A percentile compares a stretch with the other conserved stretches of the same genome.
Conservation (phyloP, 1,140 invertebrate species). For the Drosophila simulans region DNA sequence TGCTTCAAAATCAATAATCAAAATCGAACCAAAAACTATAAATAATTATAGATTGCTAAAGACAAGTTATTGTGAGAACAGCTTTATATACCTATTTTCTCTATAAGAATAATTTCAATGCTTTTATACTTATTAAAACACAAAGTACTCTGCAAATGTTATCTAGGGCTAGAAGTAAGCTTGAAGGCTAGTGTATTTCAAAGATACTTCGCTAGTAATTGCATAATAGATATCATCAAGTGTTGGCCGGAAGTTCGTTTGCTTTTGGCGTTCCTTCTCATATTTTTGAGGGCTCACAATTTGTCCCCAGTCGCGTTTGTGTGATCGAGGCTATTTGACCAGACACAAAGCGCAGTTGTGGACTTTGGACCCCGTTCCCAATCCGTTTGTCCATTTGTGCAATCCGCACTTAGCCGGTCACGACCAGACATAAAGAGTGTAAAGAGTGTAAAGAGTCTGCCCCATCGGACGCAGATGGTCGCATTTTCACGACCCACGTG, state of each 20-base stretch:
- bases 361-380: conserved; percentile 16
- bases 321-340: conserved; percentile 29
- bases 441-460: conserved; percentile 13
- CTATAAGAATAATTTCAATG: too few relatives aligned
- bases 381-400: conserved; percentile 46
- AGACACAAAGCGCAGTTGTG: conserved; percentile 40
- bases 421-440: conserved; percentile 57
- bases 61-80: too few relatives aligned
- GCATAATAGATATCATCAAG: conserved; percentile 16
- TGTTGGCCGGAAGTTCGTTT: conserved; percentile 8
- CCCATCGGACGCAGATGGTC: conserved; percentile 56
- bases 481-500: conserved; percentile 75
- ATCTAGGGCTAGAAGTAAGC: background rate
- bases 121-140: too few relatives aligned
- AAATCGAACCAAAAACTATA: too few relatives aligned
- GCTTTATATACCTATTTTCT: too few relatives aligned
- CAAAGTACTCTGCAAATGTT: background rate
- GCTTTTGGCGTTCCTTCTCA: conserved; percentile 2
- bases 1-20: too few relatives aligned
- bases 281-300: background rate
- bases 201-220: background rate
- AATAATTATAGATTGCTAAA: too few relatives aligned
- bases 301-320: conserved; percentile 9
- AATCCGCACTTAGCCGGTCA: conserved; percentile 65
- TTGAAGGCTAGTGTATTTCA: background rate